Conservation (phyloP, 1,140 invertebrate species). For the Pinna nobilis region DNA sequence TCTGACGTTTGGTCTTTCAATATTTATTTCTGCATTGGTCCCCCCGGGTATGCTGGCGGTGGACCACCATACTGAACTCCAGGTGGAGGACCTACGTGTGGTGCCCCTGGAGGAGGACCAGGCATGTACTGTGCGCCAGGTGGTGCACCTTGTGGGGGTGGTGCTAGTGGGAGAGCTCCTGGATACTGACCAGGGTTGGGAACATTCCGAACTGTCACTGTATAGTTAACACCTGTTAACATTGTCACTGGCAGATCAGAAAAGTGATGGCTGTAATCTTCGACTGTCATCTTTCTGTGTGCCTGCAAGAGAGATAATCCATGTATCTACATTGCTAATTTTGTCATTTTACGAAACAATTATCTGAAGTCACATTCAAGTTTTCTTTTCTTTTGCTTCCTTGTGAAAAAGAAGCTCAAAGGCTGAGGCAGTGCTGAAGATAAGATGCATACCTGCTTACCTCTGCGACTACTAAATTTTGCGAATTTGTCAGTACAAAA, state of each 20-base stretch:
- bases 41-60: no score
- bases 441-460: no score
- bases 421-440: no score
- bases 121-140: neutral
- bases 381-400: no score
- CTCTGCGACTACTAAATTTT: no score
- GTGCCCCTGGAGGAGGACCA: neutral
- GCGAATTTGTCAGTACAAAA: no score
- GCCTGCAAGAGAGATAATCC: neutral
- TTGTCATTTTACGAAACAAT: neutral
- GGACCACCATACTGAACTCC: neutral
- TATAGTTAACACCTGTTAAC: neutral
- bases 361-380: no score
- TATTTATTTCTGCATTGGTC: no score
- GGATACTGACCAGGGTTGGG: no score
- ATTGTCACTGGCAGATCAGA: neutral
- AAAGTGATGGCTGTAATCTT: neutral
- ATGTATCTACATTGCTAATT: neutral
- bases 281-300: constrained; percentile 9
- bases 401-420: no score
- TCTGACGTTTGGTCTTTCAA: no score
- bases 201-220: neutral
- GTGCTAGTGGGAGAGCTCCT: neutral
- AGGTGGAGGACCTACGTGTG: neutral
- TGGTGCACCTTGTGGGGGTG: neutral